Evolutionary conservation across 1,140 invertebrate species (phyloP).

Genomic region (Tyrophagus putrescentiae): DNA sequence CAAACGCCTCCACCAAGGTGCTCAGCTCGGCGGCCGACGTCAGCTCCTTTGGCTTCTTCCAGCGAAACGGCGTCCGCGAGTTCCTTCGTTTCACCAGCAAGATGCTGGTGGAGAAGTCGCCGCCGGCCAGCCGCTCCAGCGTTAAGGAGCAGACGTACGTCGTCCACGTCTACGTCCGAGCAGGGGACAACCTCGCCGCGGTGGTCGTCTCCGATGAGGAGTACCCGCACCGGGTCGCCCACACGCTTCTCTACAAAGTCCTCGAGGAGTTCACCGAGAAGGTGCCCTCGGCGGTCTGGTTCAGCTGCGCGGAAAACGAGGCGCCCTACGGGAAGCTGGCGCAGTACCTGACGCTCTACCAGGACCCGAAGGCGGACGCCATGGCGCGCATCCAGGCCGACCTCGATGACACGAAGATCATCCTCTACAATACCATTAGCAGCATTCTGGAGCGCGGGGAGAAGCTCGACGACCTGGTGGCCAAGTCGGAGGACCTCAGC

Average conservation of each 20-base stretch:
- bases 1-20: constrained; percentile 47
- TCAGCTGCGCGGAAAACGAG: constrained; percentile 30
- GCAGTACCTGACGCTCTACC: constrained; percentile 70
- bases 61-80: constrained; percentile 67
- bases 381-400: constrained; percentile 92
- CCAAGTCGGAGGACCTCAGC: constrained; percentile 87
- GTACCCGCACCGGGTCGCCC: constrained; percentile 85
- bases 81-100: constrained; percentile 92
- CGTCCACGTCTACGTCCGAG: constrained; percentile 86
- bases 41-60: constrained; percentile 85
- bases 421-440: constrained; percentile 91
- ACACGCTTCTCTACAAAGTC: constrained; percentile 84
- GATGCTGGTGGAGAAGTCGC: constrained; percentile 83
- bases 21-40: constrained; percentile 77
- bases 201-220: constrained; percentile 93
- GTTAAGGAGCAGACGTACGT: constrained; percentile 58
- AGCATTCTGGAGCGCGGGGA: constrained; percentile 88
- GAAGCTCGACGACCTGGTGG: constrained; percentile 90
- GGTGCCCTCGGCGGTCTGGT: constrained; percentile 55
- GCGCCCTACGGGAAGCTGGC: too few species aligned
- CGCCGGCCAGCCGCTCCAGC: constrained; percentile 60
- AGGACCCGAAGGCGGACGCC: constrained; percentile 78
- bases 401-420: constrained; percentile 97
- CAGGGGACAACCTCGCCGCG: constrained; percentile 68
- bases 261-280: constrained; percentile 78